Evolutionary conservation across 2,113 vertebrate species (phyloP).

Genomic region (Elephas maximus): DNA sequence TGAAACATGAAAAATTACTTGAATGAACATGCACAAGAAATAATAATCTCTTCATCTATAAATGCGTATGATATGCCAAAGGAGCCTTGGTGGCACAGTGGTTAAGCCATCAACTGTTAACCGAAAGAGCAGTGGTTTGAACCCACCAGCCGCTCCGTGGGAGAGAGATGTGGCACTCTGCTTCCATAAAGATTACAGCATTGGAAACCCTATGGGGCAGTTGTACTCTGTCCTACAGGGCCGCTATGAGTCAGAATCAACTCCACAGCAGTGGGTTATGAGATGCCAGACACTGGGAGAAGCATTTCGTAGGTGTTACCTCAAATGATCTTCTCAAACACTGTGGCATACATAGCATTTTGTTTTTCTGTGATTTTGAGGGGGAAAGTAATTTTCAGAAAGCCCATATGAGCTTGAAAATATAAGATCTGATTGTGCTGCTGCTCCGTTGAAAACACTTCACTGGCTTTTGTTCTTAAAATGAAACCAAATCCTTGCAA

Average conservation of each 20-base stretch:
- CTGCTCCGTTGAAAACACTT: neutral
- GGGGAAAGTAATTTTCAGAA: slow-evolving; percentile 45
- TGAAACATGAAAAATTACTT: neutral
- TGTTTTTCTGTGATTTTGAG: slow-evolving; percentile 39
- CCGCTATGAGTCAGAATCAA: neutral
- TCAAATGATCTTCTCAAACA: slow-evolving; percentile 4
- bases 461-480: slow-evolving; percentile 1
- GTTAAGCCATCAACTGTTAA: neutral
- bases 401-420: slow-evolving; percentile 9
- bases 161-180: neutral
- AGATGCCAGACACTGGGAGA: neutral
- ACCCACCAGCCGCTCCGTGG: no score
- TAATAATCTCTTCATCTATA: neutral
- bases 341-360: neutral
- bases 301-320: neutral
- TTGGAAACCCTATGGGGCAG: neutral
- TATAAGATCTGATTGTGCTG: neutral
- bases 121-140: no score
- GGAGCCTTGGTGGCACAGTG: neutral
- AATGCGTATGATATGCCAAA: neutral
- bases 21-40: neutral
- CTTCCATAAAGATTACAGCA: neutral
- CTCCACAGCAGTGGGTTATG: neutral
- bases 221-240: neutral
- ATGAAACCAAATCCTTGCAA: slow-evolving; percentile 24